These are phyloP conservation scores for Thamnophis sirtalis DNA, from an alignment of 2,113 vertebrate genomes.

Conservation along the genomic window DNA sequence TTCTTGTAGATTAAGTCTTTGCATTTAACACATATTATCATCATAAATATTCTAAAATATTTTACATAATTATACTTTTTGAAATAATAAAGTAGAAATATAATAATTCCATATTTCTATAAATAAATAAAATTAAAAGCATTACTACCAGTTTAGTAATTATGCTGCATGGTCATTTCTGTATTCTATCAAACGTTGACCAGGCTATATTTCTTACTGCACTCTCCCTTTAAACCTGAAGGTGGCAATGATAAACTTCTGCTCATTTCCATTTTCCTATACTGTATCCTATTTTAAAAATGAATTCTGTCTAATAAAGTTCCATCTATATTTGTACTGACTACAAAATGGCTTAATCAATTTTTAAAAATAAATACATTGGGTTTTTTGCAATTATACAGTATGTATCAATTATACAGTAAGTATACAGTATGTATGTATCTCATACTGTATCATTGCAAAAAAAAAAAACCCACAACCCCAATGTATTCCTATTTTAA, in stretches of 20 bases:
- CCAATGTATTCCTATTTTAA: background rate
- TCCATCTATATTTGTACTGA: background rate
- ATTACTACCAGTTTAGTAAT: slow-evolving; percentile 49
- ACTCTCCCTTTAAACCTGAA: slow-evolving; percentile 39
- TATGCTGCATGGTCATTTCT: slow-evolving; percentile 60
- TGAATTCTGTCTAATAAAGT: rapidly evolving
- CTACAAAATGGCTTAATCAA: too few species aligned
- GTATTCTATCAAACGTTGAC: slow-evolving; percentile 44
- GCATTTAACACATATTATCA: background rate
- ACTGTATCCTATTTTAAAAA: background rate
- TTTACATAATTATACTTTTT: background rate
- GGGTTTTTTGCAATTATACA: too few species aligned
- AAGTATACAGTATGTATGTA: too few species aligned
- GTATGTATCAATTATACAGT: too few species aligned
- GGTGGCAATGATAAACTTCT: slow-evolving; percentile 20
- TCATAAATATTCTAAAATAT: background rate
- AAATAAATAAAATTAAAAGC: slow-evolving; percentile 27
- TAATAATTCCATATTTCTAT: background rate
- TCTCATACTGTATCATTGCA: background rate
- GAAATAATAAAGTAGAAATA: background rate
- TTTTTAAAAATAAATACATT: too few species aligned
- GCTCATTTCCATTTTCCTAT: background rate
- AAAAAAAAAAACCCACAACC: background rate
- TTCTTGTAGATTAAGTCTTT: background rate
- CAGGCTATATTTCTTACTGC: slow-evolving; percentile 22